Evolutionary conservation across 1,140 invertebrate genomes (phyloP).

Genomic region (Heterodera schachtii): DNA sequence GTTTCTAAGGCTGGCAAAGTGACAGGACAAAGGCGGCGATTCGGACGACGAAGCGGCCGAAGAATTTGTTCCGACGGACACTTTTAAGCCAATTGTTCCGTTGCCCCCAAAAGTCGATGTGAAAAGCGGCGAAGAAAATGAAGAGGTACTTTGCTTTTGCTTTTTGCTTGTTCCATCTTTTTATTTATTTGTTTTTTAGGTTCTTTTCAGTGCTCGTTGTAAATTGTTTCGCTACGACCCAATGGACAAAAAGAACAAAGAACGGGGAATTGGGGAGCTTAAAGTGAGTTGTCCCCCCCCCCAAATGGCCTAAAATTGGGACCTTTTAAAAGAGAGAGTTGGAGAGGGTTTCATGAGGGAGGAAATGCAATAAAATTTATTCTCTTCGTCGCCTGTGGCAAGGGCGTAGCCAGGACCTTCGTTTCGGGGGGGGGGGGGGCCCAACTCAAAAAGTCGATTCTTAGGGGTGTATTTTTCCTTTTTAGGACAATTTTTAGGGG

Average conservation of each 20-base stretch:
- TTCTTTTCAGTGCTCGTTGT: conserved; percentile 46
- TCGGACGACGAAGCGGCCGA: conserved; percentile 34
- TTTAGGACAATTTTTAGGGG: too few species aligned
- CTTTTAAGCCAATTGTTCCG: conserved; percentile 68
- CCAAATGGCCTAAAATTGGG: too few species aligned
- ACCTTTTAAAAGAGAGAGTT: too few species aligned
- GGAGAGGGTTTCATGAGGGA: too few species aligned
- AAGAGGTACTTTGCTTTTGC: conserved; percentile 34
- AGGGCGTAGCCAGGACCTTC: too few species aligned
- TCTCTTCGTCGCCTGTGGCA: too few species aligned
- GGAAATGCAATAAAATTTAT: too few species aligned
- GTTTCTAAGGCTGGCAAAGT: background rate
- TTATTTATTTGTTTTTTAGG: conserved; percentile 30
- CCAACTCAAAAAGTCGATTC: too few species aligned
- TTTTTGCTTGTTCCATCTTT: background rate
- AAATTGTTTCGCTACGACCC: conserved; percentile 55
- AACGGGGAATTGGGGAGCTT: conserved; percentile 68
- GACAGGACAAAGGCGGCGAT: conserved; percentile 12
- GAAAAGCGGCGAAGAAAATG: conserved; percentile 58
- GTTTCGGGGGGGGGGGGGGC: too few species aligned
- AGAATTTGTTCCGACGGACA: conserved; percentile 35
- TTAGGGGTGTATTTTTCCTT: too few species aligned
- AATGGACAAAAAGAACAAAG: conserved; percentile 67
- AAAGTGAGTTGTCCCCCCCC: conserved; percentile 52
- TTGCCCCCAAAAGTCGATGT: conserved; percentile 66